phyloP scores from a whole-genome alignment of 2,113 vertebrate genomes.

The Sorex araneus region DNA sequence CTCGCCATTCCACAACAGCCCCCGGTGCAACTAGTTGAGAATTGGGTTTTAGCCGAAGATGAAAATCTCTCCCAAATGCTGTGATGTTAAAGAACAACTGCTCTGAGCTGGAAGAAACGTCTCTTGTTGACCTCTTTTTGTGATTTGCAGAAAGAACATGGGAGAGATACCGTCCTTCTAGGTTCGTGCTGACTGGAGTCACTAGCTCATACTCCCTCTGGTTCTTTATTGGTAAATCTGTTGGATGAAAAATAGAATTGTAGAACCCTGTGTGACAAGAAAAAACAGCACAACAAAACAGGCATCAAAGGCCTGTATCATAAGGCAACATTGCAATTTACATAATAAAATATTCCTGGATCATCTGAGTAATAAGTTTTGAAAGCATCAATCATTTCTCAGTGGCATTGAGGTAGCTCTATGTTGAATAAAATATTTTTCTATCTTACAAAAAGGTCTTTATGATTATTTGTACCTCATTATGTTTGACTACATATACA shows the following conservation, averaged over 20 bases:
- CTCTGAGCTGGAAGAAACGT: slow-evolving; percentile 79
- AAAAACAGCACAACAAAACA: background rate
- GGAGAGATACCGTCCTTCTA: slow-evolving; percentile 94
- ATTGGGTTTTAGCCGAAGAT: slow-evolving; percentile 94
- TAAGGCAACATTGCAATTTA: background rate
- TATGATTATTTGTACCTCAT: background rate
- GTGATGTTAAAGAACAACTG: slow-evolving; percentile 96
- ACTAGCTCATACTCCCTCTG: slow-evolving; percentile 93
- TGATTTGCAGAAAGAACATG: slow-evolving; percentile 93
- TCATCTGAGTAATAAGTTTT: background rate
- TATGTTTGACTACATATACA: slow-evolving; percentile 26
- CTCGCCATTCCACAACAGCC: slow-evolving; percentile 96
- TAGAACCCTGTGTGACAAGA: slow-evolving; percentile 19
- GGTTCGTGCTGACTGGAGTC: slow-evolving; percentile 94
- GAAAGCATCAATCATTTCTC: slow-evolving; percentile 19
- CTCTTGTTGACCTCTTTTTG: slow-evolving; percentile 92
- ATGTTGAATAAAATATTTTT: background rate
- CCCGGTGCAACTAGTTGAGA: slow-evolving; percentile 92
- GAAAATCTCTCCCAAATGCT: slow-evolving; percentile 96
- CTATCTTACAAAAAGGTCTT: slow-evolving; percentile 16
- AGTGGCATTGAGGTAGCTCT: background rate
- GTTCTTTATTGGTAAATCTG: slow-evolving; percentile 89
- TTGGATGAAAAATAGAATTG: slow-evolving; percentile 68
- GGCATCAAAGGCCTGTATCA: background rate
- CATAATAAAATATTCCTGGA: background rate